A percentile compares a stretch with the other conserved stretches of the same genome.
These are phyloP conservation scores for Enteromius argenteus DNA, from an alignment of 2,797 vertebrate genomes.

Conservation along the genomic window DNA sequence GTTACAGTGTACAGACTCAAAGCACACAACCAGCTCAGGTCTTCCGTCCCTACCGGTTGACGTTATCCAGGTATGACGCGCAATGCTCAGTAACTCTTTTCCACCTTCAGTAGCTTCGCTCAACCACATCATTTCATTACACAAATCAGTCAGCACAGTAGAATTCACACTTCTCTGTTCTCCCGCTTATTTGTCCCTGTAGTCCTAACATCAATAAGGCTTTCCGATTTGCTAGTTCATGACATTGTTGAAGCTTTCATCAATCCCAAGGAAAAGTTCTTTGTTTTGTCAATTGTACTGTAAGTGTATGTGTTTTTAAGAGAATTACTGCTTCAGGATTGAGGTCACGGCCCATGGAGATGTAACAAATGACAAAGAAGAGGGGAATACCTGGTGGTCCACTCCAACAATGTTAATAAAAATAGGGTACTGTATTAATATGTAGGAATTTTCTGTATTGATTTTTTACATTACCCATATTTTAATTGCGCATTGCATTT, in stretches of 20 bases:
- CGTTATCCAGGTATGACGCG: constrained; percentile 27
- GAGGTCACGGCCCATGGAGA: constrained; percentile 26
- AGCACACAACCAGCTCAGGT: background rate
- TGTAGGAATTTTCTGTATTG: background rate
- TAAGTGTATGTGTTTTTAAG: constrained; percentile 11
- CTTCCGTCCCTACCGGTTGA: background rate
- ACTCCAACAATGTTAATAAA: constrained; percentile 29
- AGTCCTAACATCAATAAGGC: constrained; percentile 38
- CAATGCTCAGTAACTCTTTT: background rate
- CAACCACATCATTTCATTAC: background rate
- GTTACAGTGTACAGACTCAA: constrained; percentile 2
- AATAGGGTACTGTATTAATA: constrained; percentile 50
- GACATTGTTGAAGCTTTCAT: constrained; percentile 27
- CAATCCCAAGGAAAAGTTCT: constrained; percentile 15
- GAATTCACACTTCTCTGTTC: constrained; percentile 30
- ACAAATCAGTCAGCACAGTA: constrained; percentile 27
- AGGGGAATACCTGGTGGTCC: constrained; percentile 51
- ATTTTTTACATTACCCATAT: background rate
- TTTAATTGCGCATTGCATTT: background rate
- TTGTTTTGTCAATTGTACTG: background rate
- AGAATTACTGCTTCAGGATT: constrained; percentile 17
- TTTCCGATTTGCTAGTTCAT: constrained; percentile 22
- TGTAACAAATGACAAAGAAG: constrained; percentile 41
- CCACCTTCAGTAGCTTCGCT: constrained; percentile 17
- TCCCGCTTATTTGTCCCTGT: constrained; percentile 22